Evolutionary conservation across 2,888 invertebrate species (phyloP).

Genomic region (Bibio marci): DNA sequence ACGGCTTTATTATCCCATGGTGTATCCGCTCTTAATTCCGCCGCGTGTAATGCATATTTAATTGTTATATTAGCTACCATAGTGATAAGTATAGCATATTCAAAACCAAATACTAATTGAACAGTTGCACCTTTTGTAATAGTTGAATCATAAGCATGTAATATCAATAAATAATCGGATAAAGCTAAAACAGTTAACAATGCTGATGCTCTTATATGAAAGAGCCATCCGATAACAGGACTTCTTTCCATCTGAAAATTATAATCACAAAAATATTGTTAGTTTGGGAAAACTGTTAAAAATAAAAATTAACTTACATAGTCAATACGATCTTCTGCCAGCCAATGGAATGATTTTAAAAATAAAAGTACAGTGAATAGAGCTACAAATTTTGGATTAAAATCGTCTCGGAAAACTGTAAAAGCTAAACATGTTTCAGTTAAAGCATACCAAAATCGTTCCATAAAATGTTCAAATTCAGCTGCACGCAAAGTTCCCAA

Average conservation of each 20-base stretch:
- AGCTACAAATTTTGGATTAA: slow-evolving; percentile 95
- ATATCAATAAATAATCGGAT: slow-evolving; percentile 76
- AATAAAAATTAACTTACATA: slow-evolving; percentile 54
- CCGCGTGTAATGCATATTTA: slow-evolving; percentile 74
- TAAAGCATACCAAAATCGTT: slow-evolving; percentile 97
- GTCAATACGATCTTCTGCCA: slow-evolving; percentile 97
- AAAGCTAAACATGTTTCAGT: slow-evolving; percentile 99
- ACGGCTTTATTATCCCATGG: slow-evolving; percentile 99
- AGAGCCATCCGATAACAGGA: slow-evolving; percentile 88
- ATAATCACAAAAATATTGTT: too few relatives aligned
- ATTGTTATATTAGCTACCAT: slow-evolving; percentile 83
- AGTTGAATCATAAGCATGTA: slow-evolving; percentile 87
- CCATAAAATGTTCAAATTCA: slow-evolving; percentile 96
- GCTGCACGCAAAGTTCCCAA: slow-evolving; percentile 89
- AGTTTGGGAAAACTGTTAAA: neutral
- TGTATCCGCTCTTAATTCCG: slow-evolving; percentile 66
- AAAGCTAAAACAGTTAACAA: slow-evolving; percentile 64
- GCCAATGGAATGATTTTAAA: slow-evolving; percentile 98
- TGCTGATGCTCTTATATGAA: slow-evolving; percentile 81
- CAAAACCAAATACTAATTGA: slow-evolving; percentile 97
- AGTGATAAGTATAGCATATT: slow-evolving; percentile 92
- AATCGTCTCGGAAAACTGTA: slow-evolving; percentile 97
- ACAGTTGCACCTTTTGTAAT: slow-evolving; percentile 88
- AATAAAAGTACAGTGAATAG: slow-evolving; percentile 91
- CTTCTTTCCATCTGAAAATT: slow-evolving; percentile 92